Evolutionary conservation across 1,140 invertebrate species (phyloP), one percentile per base, ranked within the genome.

Genomic region (Diorhabda sublineata): DNA sequence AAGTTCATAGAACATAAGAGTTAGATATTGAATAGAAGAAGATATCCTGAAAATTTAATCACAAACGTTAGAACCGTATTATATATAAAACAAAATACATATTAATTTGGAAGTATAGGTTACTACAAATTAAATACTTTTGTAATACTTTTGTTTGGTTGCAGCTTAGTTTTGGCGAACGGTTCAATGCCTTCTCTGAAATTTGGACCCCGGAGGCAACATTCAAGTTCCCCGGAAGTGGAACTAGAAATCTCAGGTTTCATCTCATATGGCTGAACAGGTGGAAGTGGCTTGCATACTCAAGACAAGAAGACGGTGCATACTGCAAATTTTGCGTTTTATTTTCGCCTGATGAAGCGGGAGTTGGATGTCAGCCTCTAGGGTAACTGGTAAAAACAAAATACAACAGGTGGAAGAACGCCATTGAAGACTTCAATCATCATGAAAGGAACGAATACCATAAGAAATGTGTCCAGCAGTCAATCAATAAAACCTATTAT

Each of bases 401-500:
- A 41, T 60, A n/a, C 43, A 45, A 62, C 8, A 62, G 44, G 9
- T 26, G 61, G 2, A 62, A 7, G 44, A 43, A 62, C 41, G 42
- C 61, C 6, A 42, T 62, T 62, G 42, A 42, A 42, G 42, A 43
- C 44, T 26, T 41, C 44, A n/a, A 56, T 7, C 6, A 56, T 6
- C 52, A 56, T 56, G 6, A 6, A 56, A 6, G 1, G 1, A 1
- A 6, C 52, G 6, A 56, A 56, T 56, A 56, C n/a, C 52, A 56
- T 56, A 26, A 26, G 26, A 26, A 26, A 26, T 26, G 26, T 26
- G 26, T 26, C 26, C 26, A 26, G 26, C 26, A 26, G 0, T 26
- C 26, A 26, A 26, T 26, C 26, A 26, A 5, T 69, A 4, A n/a
- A 42, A 61, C 62, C 68, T 47, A 69, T 69, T 8, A 60, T 69